These are phyloP conservation scores for Chalcis sispes DNA, from an alignment of 2,888 invertebrate genomes.

Conservation along the genomic window DNA sequence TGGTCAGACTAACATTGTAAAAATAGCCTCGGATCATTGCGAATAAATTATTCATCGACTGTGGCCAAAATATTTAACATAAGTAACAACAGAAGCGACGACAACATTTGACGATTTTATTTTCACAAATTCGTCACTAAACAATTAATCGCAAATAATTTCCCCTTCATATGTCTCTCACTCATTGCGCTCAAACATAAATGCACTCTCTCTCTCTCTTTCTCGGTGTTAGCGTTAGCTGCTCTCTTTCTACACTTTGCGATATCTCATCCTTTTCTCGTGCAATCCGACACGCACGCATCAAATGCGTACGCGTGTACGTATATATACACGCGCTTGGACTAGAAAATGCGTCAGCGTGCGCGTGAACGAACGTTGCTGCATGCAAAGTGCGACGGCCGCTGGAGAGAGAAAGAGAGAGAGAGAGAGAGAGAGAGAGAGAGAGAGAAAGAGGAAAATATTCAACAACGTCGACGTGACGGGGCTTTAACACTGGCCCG, in stretches of 20 bases:
- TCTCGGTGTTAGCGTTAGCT: background rate
- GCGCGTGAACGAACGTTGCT: slow-evolving; percentile 20
- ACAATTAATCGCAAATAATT: slow-evolving; percentile 55
- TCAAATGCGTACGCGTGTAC: too few species aligned
- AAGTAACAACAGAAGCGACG: too few species aligned
- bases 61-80: too few species aligned
- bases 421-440: slow-evolving; percentile 40
- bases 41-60: too few species aligned
- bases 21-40: too few species aligned
- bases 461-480: slow-evolving; percentile 54
- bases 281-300: slow-evolving; percentile 12
- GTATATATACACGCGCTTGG: slow-evolving; percentile 2
- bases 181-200: background rate
- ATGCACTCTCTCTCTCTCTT: too few species aligned
- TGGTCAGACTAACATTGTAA: too few species aligned
- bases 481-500: slow-evolving; percentile 57
- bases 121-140: slow-evolving; percentile 42
- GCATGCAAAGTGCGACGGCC: slow-evolving; percentile 47
- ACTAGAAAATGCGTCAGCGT: slow-evolving; percentile 50
- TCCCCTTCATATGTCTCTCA: slow-evolving; percentile 19
- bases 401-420: slow-evolving; percentile 28
- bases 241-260: slow-evolving; percentile 34
- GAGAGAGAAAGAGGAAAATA: slow-evolving; percentile 37
- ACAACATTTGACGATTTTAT: slow-evolving; percentile 22
- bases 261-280: slow-evolving; percentile 56